These are phyloP conservation scores for Trichomycterus rosablanca DNA, from an alignment of 2,113 vertebrate genomes.

Conservation along the genomic window DNA sequence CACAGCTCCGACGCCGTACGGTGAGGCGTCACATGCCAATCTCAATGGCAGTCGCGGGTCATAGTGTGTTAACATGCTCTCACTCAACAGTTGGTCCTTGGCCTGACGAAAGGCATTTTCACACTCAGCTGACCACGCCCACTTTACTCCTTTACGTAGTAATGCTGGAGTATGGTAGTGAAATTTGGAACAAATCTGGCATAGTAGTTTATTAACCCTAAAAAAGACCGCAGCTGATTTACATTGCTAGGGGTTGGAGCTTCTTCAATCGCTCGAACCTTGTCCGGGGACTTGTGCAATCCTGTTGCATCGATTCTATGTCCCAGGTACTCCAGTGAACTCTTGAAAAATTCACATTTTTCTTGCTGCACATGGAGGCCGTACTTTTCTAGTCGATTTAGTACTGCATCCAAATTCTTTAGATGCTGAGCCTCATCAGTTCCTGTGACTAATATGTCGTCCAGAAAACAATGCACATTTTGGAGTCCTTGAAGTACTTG, in stretches of 20 bases:
- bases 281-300: conserved; percentile 28
- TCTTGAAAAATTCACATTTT: conserved; percentile 28
- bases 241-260: conserved; percentile 13
- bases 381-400: no score
- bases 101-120: no score
- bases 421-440: no score
- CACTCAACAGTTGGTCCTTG: no score
- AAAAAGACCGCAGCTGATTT: conserved; percentile 10
- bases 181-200: conserved; percentile 18
- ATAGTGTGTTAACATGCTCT: no score
- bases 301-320: conserved; percentile 26
- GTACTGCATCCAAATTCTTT: no score
- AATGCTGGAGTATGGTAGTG: not conserved
- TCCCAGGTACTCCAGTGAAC: no score
- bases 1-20: no score
- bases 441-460: conserved; percentile 20
- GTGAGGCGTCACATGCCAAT: no score
- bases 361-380: conserved; percentile 7
- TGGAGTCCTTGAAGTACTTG: conserved; percentile 16
- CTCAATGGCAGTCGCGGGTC: no score
- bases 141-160: no score
- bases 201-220: conserved; percentile 25
- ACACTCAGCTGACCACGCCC: no score
- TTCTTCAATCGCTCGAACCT: conserved; percentile 5
- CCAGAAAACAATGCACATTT: not conserved